Evolutionary conservation across 2,113 vertebrate genomes (phyloP), one percentile per base, ranked within the genome.

Genomic region (Cercocebus atys): DNA sequence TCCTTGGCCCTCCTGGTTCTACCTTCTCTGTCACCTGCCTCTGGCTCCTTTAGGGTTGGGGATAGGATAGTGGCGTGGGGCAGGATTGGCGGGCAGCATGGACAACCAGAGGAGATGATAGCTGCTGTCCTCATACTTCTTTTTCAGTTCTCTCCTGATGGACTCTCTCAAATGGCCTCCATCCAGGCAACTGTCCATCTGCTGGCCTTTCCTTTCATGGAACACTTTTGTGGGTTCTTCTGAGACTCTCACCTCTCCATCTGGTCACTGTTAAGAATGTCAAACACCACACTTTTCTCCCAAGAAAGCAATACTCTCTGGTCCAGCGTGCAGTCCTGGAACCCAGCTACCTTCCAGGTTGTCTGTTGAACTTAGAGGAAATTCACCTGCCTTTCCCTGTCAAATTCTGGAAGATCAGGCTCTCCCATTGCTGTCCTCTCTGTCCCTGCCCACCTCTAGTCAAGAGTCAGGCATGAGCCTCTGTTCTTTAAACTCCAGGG

Each of bases 71-170:
- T 35, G 76, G 32, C 0, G 2, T 55, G 52, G 27, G 45, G 0
- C 0, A 6, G 7, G 14, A 13, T 4, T 14, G n/a, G 11, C 13
- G 20, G 50, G 50, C 30, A 64, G 23, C 14, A 1, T 10, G 25
- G 50, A 20, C 4, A 35, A 20, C 22, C 17, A 38, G 78, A 12
- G 6, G 43, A 84, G 32, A n/a, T 40, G 32, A 23, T 14, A 45
- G 52, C 70, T 87, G 40, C 55, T 61, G 25, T 55, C 14, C 17
- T 38, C 45, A 10, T 72, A 5, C 55, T 38, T 90, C 83, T 76
- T 50, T 83, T 20, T 61, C 18, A 17, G 40, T 52, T 66, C 8
- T 61, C 35, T 93, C 75, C 14, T 61, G 14, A 86, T 35, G 17
- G 8, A 13, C 32, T 75, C 75, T 86, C 7, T 64, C 73, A 47